Evolutionary conservation across 2,888 invertebrate genomes (phyloP).

Genomic region (Syrphus vitripennis): DNA sequence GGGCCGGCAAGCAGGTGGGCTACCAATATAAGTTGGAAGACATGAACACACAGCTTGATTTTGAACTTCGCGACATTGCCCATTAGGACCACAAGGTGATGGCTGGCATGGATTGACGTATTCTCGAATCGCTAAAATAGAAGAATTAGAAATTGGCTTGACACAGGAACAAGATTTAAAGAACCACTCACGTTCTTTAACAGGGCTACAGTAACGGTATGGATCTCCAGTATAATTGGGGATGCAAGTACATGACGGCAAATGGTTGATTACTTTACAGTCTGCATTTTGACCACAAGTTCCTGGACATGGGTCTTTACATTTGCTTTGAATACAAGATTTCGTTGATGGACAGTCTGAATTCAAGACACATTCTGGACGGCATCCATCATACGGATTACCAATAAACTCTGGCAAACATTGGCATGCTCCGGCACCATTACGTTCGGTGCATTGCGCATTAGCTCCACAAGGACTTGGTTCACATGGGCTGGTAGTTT

Average conservation of each 20-base stretch:
- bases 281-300: slow-evolving; percentile 89
- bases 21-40: slow-evolving; percentile 84
- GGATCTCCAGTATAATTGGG: slow-evolving; percentile 89
- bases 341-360: slow-evolving; percentile 87
- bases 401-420: slow-evolving; percentile 88
- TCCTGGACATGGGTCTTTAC: slow-evolving; percentile 90
- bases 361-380: slow-evolving; percentile 88
- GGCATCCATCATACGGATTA: slow-evolving; percentile 89
- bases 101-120: slow-evolving; percentile 83
- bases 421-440: slow-evolving; percentile 85
- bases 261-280: slow-evolving; percentile 88
- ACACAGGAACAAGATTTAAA: not conserved
- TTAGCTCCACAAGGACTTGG: slow-evolving; percentile 91
- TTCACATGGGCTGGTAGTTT: slow-evolving; percentile 83
- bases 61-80: slow-evolving; percentile 83
- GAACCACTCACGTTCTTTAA: slow-evolving; percentile 81
- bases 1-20: slow-evolving; percentile 88
- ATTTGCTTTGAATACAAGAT: slow-evolving; percentile 88
- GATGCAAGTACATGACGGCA: slow-evolving; percentile 87
- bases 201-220: slow-evolving; percentile 84
- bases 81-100: slow-evolving; percentile 85
- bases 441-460: slow-evolving; percentile 86
- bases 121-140: slow-evolving; percentile 75
- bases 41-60: slow-evolving; percentile 85
- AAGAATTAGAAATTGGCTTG: not conserved